These are phyloP conservation scores for Scatophagus argus DNA, from an alignment of 2,113 vertebrate species.

Conservation along the genomic window DNA sequence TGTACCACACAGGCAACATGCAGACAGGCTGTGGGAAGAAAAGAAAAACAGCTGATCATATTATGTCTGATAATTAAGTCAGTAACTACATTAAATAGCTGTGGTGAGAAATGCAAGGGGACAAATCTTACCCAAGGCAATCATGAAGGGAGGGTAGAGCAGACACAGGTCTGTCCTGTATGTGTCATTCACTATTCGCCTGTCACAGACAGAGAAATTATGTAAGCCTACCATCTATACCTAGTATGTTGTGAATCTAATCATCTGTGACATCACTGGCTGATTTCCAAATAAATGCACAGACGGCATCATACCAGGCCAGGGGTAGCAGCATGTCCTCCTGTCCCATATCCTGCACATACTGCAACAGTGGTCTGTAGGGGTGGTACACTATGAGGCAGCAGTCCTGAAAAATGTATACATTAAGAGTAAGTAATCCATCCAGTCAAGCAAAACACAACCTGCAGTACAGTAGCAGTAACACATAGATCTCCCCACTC, in stretches of 20 bases:
- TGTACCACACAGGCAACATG: constrained; percentile 99
- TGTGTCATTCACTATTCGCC: constrained; percentile 99
- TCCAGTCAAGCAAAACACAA: neutral
- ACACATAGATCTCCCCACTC: constrained; percentile 60
- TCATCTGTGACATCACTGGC: neutral
- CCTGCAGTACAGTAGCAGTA: neutral
- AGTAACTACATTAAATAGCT: constrained; percentile 28
- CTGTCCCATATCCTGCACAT: constrained; percentile 99
- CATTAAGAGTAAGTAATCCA: neutral
- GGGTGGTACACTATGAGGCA: constrained; percentile 99
- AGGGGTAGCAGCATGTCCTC: constrained; percentile 98
- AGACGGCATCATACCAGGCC: constrained; percentile 88
- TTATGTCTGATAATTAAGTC: constrained; percentile 26
- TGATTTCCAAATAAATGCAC: neutral
- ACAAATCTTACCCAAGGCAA: constrained; percentile 92
- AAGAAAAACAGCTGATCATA: constrained; percentile 38
- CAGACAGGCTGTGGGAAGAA: constrained; percentile 88
- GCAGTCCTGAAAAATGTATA: constrained; percentile 89
- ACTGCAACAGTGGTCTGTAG: constrained; percentile 97
- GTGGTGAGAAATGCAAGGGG: constrained; percentile 10
- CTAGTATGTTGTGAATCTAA: neutral
- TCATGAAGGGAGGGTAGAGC: constrained; percentile 99
- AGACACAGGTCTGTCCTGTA: constrained; percentile 99
- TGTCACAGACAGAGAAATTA: constrained; percentile 68
- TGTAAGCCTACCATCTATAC: neutral